phyloP scores from a whole-genome alignment of 1,140 invertebrate genomes.

The Calephelis virginiensis region DNA sequence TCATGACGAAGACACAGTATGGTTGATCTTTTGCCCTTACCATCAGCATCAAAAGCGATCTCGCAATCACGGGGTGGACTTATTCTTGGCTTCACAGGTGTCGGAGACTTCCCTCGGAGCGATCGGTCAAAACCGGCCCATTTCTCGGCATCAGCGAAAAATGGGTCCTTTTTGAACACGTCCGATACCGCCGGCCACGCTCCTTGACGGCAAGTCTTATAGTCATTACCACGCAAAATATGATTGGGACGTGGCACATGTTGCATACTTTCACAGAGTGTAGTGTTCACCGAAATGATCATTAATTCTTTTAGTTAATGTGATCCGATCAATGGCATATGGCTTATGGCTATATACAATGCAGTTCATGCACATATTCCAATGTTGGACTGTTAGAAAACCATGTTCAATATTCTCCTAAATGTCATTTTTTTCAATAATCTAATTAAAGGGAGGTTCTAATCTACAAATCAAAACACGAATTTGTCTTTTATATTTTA shows the following conservation, averaged over 20 bases:
- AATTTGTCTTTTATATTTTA: slow-evolving; percentile 74
- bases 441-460: slow-evolving; percentile 58
- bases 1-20: slow-evolving; percentile 59
- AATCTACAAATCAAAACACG: slow-evolving; percentile 76
- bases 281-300: slow-evolving; percentile 53
- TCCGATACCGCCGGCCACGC: slow-evolving; percentile 66
- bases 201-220: slow-evolving; percentile 72
- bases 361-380: slow-evolving; percentile 63
- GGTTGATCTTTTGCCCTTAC: slow-evolving; percentile 76
- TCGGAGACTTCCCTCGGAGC: slow-evolving; percentile 80
- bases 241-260: slow-evolving; percentile 21
- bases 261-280: slow-evolving; percentile 42
- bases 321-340: slow-evolving; percentile 42
- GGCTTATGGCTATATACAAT: slow-evolving; percentile 60
- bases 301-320: slow-evolving; percentile 35
- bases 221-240: slow-evolving; percentile 57
- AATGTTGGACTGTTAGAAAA: slow-evolving; percentile 15
- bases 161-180: slow-evolving; percentile 70
- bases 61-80: slow-evolving; percentile 82
- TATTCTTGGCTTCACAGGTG: slow-evolving; percentile 83
- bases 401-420: slow-evolving; percentile 19
- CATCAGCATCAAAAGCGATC: slow-evolving; percentile 84
- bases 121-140: slow-evolving; percentile 74
- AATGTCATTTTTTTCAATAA: slow-evolving; percentile 24
- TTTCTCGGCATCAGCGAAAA: slow-evolving; percentile 76